These are phyloP conservation scores for Synanthedon tipuliformis DNA, from an alignment of 2,888 invertebrate genomes.

Conservation along the genomic window DNA sequence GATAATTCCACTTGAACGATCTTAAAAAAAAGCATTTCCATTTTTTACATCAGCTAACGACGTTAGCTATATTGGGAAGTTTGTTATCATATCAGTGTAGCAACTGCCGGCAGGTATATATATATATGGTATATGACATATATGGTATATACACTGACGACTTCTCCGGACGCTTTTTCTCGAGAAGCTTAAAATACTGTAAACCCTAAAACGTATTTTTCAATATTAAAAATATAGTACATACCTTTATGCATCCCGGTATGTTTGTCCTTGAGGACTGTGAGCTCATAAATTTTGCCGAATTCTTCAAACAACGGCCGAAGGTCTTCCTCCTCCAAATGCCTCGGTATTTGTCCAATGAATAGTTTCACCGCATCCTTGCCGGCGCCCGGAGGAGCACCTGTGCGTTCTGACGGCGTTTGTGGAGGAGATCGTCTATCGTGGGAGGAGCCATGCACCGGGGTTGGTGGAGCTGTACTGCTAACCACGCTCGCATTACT, in stretches of 20 bases:
- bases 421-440: slow-evolving; percentile 36
- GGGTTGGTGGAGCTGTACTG: slow-evolving; percentile 56
- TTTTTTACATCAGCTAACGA: too few species aligned
- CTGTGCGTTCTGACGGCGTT: slow-evolving; percentile 54
- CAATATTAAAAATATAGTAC: background rate
- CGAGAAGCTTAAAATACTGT: background rate
- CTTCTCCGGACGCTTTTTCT: background rate
- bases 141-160: background rate
- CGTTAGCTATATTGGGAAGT: too few species aligned
- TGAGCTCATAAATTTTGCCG: slow-evolving; percentile 94
- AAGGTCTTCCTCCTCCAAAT: slow-evolving; percentile 87
- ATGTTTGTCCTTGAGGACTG: slow-evolving; percentile 93
- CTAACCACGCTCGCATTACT: slow-evolving; percentile 25
- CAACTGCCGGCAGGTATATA: background rate
- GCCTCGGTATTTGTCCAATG: slow-evolving; percentile 92
- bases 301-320: slow-evolving; percentile 93
- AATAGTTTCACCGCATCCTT: slow-evolving; percentile 84
- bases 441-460: slow-evolving; percentile 33
- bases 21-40: too few species aligned
- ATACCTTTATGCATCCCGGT: slow-evolving; percentile 95
- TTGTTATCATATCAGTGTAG: too few species aligned
- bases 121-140: too few species aligned
- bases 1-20: background rate
- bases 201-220: background rate
- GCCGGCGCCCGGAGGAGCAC: slow-evolving; percentile 58